Evolutionary conservation across 2,888 invertebrate genomes (phyloP).

Genomic region (Dynastes hyllus): DNA sequence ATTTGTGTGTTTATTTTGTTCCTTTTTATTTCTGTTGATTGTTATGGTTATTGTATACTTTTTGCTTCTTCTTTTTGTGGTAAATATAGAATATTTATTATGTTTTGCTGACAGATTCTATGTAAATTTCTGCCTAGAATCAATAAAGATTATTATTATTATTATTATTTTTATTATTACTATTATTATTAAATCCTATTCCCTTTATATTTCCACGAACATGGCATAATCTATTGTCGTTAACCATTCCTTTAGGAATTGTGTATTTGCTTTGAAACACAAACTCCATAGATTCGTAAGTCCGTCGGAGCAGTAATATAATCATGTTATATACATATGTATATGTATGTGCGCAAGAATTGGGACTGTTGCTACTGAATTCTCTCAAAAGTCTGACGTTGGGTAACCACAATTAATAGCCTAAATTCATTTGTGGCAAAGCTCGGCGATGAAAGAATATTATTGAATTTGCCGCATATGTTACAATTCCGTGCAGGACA

Average conservation of each 20-base stretch:
- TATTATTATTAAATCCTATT: too few relatives aligned
- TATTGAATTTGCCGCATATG: constrained; percentile 48
- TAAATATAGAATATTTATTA: too few relatives aligned
- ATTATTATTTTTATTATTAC: too few relatives aligned
- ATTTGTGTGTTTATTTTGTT: too few relatives aligned
- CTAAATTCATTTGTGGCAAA: constrained; percentile 43
- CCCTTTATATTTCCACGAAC: too few relatives aligned
- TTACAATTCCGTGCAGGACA: constrained; percentile 44
- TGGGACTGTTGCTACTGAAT: constrained; percentile 22
- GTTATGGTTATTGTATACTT: too few relatives aligned
- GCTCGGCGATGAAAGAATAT: constrained; percentile 40
- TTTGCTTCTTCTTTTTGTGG: too few relatives aligned
- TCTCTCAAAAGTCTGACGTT: constrained; percentile 42
- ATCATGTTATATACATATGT: constrained; percentile 4
- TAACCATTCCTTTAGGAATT: constrained; percentile 1
- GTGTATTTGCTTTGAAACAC: constrained; percentile 9
- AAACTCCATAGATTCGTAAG: background rate
- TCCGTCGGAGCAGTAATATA: background rate
- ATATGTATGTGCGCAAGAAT: constrained; percentile 6
- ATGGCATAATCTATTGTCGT: background rate
- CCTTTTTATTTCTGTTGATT: too few relatives aligned
- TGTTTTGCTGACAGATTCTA: too few relatives aligned
- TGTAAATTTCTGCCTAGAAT: too few relatives aligned
- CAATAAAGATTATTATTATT: too few relatives aligned
- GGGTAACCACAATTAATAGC: constrained; percentile 46